These are phyloP conservation scores for Girardia tigrina DNA, from an alignment of 2,888 invertebrate genomes.

Conservation along the genomic window DNA sequence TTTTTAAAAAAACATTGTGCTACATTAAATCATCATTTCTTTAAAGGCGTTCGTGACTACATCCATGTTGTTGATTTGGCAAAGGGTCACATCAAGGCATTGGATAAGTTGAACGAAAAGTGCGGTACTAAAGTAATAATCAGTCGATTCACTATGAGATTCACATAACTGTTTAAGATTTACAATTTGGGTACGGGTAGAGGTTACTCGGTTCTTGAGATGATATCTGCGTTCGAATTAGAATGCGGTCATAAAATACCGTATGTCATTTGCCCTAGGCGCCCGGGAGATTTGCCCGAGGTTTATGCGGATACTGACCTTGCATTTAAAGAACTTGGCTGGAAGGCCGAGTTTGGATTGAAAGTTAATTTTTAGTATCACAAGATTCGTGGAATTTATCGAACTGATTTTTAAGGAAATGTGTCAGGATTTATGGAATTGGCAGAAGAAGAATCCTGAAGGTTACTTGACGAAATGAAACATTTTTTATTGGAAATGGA, in stretches of 20 bases:
- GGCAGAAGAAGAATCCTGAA: constrained; percentile 79
- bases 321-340: constrained; percentile 67
- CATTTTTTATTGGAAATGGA: no score
- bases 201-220: constrained; percentile 73
- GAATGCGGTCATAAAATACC: constrained; percentile 66
- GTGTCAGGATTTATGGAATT: constrained; percentile 74
- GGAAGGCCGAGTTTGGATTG: constrained; percentile 65
- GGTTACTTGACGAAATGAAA: constrained; percentile 55
- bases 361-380: constrained; percentile 71
- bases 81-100: constrained; percentile 69
- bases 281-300: constrained; percentile 74
- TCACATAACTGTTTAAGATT: constrained; percentile 56
- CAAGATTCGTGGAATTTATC: no score
- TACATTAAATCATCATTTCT: no score
- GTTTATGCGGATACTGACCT: constrained; percentile 75
- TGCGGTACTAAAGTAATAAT: constrained; percentile 48
- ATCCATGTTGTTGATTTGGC: constrained; percentile 76
- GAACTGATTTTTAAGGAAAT: not conserved
- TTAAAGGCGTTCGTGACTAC: constrained; percentile 64
- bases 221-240: constrained; percentile 72
- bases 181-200: constrained; percentile 85
- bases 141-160: no score
- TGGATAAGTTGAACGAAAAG: constrained; percentile 47
- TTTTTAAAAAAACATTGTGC: no score
- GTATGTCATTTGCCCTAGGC: constrained; percentile 61